Evolutionary conservation across 2,113 vertebrate species (phyloP), one percentile per base, ranked within the genome.

Genomic region (Microcebus tavaratra): DNA sequence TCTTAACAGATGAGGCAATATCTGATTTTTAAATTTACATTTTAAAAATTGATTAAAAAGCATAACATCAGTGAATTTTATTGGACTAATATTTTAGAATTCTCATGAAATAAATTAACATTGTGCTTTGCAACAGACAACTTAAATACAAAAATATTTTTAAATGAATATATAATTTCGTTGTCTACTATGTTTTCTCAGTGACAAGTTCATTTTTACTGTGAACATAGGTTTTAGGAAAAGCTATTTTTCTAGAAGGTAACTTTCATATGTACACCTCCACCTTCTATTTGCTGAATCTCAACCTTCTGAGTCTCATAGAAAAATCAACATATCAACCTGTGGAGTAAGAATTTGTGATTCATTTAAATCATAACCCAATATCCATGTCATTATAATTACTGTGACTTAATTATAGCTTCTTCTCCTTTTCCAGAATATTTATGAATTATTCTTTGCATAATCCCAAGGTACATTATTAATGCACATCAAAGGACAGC

Each of bases 341-440:
- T 96, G 53, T 57, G 95, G 65, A 91, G 97, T 89, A 90, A 95
- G 82, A 97, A 97, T 95, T 78, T 96, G 8, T 88, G 82, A 97
- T 90, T 96, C 96, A 95, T 92, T 91, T 76, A 97, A 86, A 96
- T 96, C 92, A 88, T 97, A 97, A 98, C 87, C 80, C 93, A 96
- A 97, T 98, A 98, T 90, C 84, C 67, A 42, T 97, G 95, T 95
- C 15, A 55, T 55, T 55, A 55, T 98, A 98, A 97, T 98, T 97
- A 97, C 90, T 88, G 48, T 98, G 83, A 98, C 98, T 98, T 98
- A 98, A 98, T 98, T 98, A 98, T 63, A 6, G 34, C 94, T 87
- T 92, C 94, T 98, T 98, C 87, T 55, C 92, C 96, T 92, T 98
- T 98, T 81, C 91, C 96, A 98, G 93, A 95, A 95, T 98, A 97